A percentile compares a stretch with the other conserved stretches of the same genome.
Evolutionary conservation across 2,113 vertebrate species (phyloP).

Genomic region (Notechis scutatus): DNA sequence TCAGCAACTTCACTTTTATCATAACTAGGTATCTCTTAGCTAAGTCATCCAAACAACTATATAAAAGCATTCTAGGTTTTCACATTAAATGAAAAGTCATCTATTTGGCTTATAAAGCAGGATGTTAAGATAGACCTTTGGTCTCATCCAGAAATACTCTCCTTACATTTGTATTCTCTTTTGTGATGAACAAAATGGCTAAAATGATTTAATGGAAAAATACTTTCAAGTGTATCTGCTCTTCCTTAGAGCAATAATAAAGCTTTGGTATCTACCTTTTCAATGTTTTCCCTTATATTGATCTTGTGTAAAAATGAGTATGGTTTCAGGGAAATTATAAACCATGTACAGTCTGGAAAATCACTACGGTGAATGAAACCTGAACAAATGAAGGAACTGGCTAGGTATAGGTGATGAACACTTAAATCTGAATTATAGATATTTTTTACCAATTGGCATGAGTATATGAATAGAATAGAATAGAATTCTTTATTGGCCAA

Average conservation of each 20-base stretch:
- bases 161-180: background rate
- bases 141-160: background rate
- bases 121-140: background rate
- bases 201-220: background rate
- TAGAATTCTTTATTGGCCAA: too few species aligned
- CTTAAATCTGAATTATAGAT: background rate
- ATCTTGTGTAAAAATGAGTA: background rate
- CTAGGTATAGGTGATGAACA: background rate
- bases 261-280: background rate
- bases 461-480: background rate
- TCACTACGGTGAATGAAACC: background rate
- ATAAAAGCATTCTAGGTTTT: background rate
- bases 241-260: background rate
- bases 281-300: background rate
- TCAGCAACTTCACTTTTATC: background rate
- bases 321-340: background rate
- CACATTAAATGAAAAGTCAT: background rate
- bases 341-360: background rate
- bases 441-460: conserved; percentile 2
- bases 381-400: background rate
- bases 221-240: background rate
- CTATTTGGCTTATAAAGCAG: background rate
- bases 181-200: background rate
- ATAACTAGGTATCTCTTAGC: background rate
- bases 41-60: background rate